Evolutionary conservation across 1,140 invertebrate species (phyloP), one percentile per base, ranked within the genome.

Genomic region (Octopus sinensis): DNA sequence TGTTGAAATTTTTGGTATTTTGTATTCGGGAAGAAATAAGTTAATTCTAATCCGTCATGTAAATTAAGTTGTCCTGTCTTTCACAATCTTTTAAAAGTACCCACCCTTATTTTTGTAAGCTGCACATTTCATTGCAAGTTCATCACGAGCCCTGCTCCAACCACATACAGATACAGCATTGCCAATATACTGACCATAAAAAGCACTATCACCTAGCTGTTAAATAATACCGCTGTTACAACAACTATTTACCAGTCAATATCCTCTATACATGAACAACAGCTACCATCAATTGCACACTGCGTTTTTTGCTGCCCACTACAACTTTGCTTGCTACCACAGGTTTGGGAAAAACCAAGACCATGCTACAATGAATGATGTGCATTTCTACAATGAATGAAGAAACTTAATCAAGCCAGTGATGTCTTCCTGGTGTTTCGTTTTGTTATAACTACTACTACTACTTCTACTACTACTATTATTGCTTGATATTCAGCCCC

Each of bases 71-170:
- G 76, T 77, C 52, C n/a, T 30, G 76, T 77, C 30, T 77, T 51
- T 77, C 30, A 43, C 13, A 6, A 43, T 13, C 17, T 13, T 53
- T 43, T 17, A n/a, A 77, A 77, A 77, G 30, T 77, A 6, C 76
- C 76, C n/a, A 51, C 76, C 76, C 76, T 77, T 77, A 77, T 77
- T 77, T 77, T 77, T 77, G n/a, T 77, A 77, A 77, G 76, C 52
- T 77, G 76, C 76, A 77, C 76, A 77, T 52, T 77, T 77, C 76
- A 77, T 77, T 17, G 43, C 52, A 13, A 6, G 52, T 77, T 77
- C 43, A 52, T 51, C 30, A 52, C 52, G 23, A 1, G 23, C 17
- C 75, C 30, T 77, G 52, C 23, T 12, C 76, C 52, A 6, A 6
- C 52, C 76, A 43, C 52, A n/a, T 51, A 17, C 17, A 52, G 17